phyloP scores from a whole-genome alignment of 2,113 vertebrate genomes.

The Paradoxurus hermaphroditus region DNA sequence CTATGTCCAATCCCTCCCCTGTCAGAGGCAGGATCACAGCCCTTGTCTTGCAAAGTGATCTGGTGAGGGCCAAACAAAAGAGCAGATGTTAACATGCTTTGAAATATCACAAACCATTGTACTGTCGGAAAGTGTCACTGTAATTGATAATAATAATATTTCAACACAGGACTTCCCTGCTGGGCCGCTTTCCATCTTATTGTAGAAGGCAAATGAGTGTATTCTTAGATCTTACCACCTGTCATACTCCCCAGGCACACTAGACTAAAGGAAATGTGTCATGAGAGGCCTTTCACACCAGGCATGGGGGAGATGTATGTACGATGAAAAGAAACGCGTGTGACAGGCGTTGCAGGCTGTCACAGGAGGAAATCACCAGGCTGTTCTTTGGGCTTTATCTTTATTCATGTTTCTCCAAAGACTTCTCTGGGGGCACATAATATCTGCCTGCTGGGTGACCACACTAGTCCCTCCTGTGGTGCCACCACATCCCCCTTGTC shows the following conservation, averaged over 20 bases:
- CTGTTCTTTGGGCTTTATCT: background rate
- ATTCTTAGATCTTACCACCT: constrained; percentile 27
- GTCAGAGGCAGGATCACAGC: background rate
- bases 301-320: background rate
- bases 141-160: constrained; percentile 32
- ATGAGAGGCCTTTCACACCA: background rate
- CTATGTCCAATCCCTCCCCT: background rate
- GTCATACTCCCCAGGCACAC: background rate
- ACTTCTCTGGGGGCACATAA: background rate
- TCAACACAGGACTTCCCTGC: background rate
- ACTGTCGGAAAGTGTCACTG: background rate
- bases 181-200: background rate
- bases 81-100: background rate
- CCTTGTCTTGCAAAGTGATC: background rate
- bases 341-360: background rate
- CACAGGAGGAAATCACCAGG: background rate
- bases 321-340: background rate
- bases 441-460: background rate
- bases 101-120: background rate
- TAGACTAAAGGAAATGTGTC: constrained; percentile 12
- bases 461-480: background rate
- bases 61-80: background rate
- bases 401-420: constrained; percentile 7
- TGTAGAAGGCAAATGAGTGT: constrained; percentile 9
- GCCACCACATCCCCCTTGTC: background rate